A percentile compares a stretch with the other conserved stretches of the same genome.
Conservation (phyloP, 2,888 invertebrate genomes). For the Tachina lurida region DNA sequence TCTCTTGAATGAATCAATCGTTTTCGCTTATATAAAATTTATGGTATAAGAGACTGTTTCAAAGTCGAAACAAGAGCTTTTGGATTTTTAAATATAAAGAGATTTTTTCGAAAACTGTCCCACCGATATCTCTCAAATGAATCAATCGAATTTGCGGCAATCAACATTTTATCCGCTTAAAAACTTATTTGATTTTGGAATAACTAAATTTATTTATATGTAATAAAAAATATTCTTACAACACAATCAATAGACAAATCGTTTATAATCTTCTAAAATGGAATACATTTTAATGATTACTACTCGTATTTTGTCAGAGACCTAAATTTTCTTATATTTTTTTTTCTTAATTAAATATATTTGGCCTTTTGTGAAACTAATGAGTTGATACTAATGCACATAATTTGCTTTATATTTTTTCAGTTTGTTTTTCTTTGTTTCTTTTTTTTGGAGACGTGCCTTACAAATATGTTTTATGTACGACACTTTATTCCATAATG, state of each 20-base stretch:
- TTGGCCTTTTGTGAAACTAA: constrained; percentile 57
- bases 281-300: constrained; percentile 42
- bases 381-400: constrained; percentile 69
- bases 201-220: constrained; percentile 27
- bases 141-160: no score
- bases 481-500: background rate
- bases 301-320: constrained; percentile 28
- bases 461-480: constrained; percentile 64
- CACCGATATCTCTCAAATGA: no score
- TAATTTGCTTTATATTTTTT: constrained; percentile 32
- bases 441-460: constrained; percentile 53
- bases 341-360: constrained; percentile 64
- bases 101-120: no score
- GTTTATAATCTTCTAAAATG: background rate
- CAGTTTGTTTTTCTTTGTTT: constrained; percentile 1
- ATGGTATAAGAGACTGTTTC: no score
- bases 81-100: no score
- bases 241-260: constrained; percentile 46
- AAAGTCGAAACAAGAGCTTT: no score
- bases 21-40: no score
- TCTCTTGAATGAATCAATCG: no score
- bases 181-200: no score
- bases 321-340: background rate
- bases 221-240: constrained; percentile 35
- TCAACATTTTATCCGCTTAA: no score